Evolutionary conservation across 2,113 vertebrate species (phyloP).

Genomic region (Ramphastos sulfuratus): DNA sequence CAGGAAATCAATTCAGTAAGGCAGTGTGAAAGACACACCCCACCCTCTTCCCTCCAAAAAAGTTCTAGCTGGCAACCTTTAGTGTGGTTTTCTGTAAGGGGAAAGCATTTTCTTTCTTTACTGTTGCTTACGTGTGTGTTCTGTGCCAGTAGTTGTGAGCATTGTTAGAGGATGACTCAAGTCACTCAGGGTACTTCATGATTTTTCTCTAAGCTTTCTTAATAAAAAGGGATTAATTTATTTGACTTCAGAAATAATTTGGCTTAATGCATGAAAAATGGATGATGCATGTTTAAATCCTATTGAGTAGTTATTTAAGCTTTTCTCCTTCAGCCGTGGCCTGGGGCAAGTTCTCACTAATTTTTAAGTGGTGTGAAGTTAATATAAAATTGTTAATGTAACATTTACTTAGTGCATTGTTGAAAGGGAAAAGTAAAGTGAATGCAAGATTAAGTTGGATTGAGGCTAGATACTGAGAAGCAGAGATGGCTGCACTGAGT

Average conservation of each 20-base stretch:
- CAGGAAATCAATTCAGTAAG: constrained; percentile 90
- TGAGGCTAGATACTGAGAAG: neutral
- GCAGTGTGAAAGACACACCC: neutral
- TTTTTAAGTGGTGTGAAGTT: neutral
- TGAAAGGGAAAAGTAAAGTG: neutral
- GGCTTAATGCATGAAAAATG: neutral
- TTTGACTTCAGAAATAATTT: neutral
- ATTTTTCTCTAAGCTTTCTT: neutral
- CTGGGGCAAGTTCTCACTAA: neutral
- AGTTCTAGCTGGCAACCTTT: neutral
- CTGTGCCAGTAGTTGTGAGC: neutral
- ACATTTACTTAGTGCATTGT: neutral
- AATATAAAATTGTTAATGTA: neutral
- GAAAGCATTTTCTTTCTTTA: neutral
- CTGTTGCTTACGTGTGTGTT: neutral
- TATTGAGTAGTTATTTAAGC: neutral
- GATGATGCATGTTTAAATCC: neutral
- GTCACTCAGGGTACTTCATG: neutral
- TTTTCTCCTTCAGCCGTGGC: neutral
- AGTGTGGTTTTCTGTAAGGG: neutral
- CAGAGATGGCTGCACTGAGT: neutral
- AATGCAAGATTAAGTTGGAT: neutral
- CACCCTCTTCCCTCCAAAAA: no score
- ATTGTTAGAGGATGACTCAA: neutral
- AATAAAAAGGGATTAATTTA: neutral